Conservation (phyloP, 2,113 vertebrate species). For the Leucopsar rothschildi region DNA sequence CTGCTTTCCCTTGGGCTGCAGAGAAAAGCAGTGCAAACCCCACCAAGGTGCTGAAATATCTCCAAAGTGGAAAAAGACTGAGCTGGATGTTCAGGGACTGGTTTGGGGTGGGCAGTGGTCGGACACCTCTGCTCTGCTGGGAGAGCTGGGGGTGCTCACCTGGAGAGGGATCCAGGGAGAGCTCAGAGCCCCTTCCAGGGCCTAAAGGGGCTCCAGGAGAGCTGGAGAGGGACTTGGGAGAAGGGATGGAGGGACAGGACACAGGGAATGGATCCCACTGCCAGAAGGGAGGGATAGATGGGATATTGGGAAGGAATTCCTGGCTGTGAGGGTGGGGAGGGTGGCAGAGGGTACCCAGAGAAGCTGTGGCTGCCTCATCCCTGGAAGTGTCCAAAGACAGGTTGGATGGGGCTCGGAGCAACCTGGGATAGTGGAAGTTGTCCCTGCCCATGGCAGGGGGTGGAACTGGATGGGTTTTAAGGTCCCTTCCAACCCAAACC, state of each 20-base stretch:
- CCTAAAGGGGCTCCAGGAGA: not conserved
- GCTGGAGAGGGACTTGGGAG: not conserved
- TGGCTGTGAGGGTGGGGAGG: accelerated
- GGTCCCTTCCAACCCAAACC: not conserved
- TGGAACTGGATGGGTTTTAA: not conserved
- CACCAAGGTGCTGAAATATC: not conserved
- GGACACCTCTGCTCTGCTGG: not conserved
- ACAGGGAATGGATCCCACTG: not conserved
- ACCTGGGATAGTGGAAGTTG: accelerated
- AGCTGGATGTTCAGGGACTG: not conserved
- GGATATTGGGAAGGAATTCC: not conserved
- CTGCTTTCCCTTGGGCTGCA: not conserved
- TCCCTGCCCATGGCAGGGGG: not conserved
- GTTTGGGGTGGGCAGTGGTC: not conserved
- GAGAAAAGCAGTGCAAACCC: not conserved
- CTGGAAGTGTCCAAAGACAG: not conserved
- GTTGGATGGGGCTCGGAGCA: accelerated
- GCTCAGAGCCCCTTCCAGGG: accelerated
- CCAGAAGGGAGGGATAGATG: accelerated
- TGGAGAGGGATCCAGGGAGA: not conserved
- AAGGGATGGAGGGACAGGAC: not conserved
- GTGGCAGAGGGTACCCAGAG: not conserved
- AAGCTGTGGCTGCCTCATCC: not conserved
- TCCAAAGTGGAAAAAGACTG: not conserved
- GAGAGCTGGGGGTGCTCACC: not conserved